Percentiles rank a stretch among this genome's conserved stretches.
phyloP scores from a whole-genome alignment of 2,888 invertebrate species.

The Allygus modestus region DNA sequence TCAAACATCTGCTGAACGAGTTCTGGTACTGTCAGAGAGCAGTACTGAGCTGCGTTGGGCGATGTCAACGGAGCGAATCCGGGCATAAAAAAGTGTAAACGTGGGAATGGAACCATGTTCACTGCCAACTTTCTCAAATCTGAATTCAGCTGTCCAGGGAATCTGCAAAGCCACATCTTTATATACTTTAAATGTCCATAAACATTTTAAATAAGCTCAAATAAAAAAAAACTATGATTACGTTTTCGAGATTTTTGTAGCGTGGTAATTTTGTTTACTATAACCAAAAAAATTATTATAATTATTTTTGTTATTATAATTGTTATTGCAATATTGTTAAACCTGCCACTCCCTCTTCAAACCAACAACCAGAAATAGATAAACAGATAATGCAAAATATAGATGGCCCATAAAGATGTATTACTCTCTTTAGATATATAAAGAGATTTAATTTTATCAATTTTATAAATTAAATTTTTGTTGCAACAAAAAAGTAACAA shows the following conservation, averaged over 20 bases:
- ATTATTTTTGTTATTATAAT: neutral
- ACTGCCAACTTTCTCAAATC: constrained; percentile 78
- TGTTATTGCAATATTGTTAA: neutral
- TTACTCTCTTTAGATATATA: no score
- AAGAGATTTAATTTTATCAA: no score
- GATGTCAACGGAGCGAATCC: constrained; percentile 85
- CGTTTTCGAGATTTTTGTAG: neutral
- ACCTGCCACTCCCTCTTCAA: neutral
- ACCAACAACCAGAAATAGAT: no score
- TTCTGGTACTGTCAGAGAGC: constrained; percentile 77
- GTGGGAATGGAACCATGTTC: constrained; percentile 82
- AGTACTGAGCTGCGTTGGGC: constrained; percentile 77
- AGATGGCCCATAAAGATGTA: no score
- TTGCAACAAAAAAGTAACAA: no score
- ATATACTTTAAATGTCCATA: neutral
- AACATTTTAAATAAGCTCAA: neutral
- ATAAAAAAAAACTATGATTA: neutral
- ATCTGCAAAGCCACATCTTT: constrained; percentile 51
- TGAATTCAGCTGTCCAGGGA: constrained; percentile 81
- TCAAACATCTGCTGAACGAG: constrained; percentile 79
- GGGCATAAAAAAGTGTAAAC: constrained; percentile 79
- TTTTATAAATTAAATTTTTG: no score
- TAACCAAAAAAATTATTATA: neutral
- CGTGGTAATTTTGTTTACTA: neutral
- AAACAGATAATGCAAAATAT: no score